phyloP scores from a whole-genome alignment of 2,113 vertebrate species.

The Phasianus colchicus region DNA sequence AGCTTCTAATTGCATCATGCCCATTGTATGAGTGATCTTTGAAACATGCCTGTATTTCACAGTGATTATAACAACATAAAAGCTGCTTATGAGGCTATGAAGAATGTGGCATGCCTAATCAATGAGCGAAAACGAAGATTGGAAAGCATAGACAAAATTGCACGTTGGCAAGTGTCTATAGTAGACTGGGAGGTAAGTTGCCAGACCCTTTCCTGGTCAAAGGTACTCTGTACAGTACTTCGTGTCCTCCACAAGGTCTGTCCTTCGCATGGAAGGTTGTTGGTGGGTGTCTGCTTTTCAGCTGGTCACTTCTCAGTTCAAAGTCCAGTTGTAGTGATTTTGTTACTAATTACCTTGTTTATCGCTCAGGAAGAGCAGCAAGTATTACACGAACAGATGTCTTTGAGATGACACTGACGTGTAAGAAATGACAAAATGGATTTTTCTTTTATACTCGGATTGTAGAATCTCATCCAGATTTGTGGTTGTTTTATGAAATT shows the following conservation, averaged over 20 bases:
- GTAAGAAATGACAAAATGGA: not conserved
- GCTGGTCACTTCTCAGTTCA: not conserved
- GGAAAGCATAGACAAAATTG: slow-evolving; percentile 96
- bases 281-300: not conserved
- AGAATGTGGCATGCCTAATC: slow-evolving; percentile 95
- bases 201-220: not conserved
- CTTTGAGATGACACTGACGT: not conserved
- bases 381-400: not conserved
- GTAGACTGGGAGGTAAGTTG: slow-evolving; percentile 93
- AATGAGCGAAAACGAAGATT: slow-evolving; percentile 95
- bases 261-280: not conserved
- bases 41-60: slow-evolving; percentile 43
- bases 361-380: not conserved
- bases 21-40: not conserved
- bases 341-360: slow-evolving; percentile 26
- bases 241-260: not conserved
- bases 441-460: not conserved
- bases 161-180: slow-evolving; percentile 96
- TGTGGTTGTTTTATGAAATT: not conserved
- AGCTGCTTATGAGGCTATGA: slow-evolving; percentile 94
- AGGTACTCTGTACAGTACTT: slow-evolving; percentile 17
- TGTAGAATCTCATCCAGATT: not conserved
- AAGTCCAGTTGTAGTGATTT: not conserved
- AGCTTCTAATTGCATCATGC: not conserved
- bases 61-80: slow-evolving; percentile 91